phyloP scores from a whole-genome alignment of 2,113 vertebrate genomes.

The Madoqua kirkii region DNA sequence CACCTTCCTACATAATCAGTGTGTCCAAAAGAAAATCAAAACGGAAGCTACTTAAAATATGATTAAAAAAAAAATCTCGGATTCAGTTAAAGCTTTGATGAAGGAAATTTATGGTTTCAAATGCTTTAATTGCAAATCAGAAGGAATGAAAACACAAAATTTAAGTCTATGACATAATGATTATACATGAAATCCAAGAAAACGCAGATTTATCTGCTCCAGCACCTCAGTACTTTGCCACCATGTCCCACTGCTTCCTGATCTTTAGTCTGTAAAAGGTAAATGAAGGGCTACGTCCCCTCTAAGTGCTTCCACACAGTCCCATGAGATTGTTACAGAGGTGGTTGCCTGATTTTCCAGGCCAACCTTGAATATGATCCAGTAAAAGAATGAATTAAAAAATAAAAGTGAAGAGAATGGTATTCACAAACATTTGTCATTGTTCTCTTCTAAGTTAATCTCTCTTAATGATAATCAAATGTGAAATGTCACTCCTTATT shows the following conservation, averaged over 20 bases:
- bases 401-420: background rate
- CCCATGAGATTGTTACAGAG: background rate
- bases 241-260: background rate
- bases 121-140: background rate
- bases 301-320: background rate
- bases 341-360: background rate
- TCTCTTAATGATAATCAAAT: conserved; percentile 8
- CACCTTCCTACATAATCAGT: background rate
- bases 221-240: background rate
- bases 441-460: background rate
- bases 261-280: background rate
- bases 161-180: background rate
- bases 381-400: background rate
- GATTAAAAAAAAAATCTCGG: background rate
- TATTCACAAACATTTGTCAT: background rate
- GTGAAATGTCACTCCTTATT: background rate
- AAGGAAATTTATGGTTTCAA: background rate
- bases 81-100: background rate
- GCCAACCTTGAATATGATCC: background rate
- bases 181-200: background rate
- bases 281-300: background rate
- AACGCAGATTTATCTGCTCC: background rate
- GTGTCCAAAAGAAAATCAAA: conserved; percentile 12
- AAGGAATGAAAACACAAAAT: conserved; percentile 7
- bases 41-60: background rate